phyloP scores from a whole-genome alignment of 64 coral and sea anemone species.

The Exaiptasia diaphana region DNA sequence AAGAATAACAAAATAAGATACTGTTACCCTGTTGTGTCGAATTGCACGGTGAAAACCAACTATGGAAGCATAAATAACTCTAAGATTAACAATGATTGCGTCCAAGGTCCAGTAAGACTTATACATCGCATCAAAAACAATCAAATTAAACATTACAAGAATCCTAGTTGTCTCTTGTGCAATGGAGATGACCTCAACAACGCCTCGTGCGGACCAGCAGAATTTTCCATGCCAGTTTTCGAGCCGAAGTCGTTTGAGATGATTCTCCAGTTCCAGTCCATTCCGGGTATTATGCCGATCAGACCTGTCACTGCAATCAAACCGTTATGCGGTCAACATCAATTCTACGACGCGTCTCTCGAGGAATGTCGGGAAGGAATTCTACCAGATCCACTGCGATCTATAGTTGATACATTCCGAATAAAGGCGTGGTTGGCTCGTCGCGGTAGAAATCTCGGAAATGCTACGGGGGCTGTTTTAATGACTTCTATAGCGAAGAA shows the following conservation, averaged over 20 bases:
- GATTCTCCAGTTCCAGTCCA: slow-evolving; percentile 15
- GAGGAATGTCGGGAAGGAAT: slow-evolving; percentile 19
- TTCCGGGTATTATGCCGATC: not conserved
- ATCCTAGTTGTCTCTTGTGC: slow-evolving; percentile 65
- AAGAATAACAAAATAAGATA: not conserved
- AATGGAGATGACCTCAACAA: slow-evolving; percentile 23
- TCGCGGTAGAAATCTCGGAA: not conserved
- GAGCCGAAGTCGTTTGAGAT: slow-evolving; percentile 85
- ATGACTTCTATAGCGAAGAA: too few relatives aligned
- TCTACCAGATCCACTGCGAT: not conserved
- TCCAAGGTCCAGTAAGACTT: not conserved
- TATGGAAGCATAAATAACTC: too few relatives aligned
- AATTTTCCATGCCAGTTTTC: slow-evolving; percentile 17
- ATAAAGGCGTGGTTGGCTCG: slow-evolving; percentile 40
- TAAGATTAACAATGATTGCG: not conserved
- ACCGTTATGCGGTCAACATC: not conserved
- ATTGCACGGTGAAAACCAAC: not conserved
- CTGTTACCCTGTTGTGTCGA: slow-evolving; percentile 30
- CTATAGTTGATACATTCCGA: slow-evolving; percentile 40
- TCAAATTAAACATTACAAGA: slow-evolving; percentile 49
- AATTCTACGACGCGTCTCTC: slow-evolving; percentile 35
- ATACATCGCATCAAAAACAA: not conserved
- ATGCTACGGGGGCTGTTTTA: not conserved
- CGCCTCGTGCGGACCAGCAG: slow-evolving; percentile 51
- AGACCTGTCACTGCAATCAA: not conserved